These are phyloP conservation scores for Drosophila histrio DNA, from an alignment of 2,888 invertebrate genomes.

Conservation along the genomic window DNA sequence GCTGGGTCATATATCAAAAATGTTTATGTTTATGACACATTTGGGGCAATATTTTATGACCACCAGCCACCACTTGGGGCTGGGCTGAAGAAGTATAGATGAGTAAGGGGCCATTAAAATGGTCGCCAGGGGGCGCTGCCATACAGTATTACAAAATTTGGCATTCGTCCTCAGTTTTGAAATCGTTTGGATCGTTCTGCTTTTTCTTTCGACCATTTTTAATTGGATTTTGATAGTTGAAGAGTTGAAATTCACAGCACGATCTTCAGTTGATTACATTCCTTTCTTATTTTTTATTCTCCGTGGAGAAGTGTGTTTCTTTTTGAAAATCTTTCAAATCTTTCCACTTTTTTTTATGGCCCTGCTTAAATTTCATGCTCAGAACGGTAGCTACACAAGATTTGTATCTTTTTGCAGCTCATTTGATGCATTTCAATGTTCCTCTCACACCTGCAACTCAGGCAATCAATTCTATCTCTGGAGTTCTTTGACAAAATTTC, in stretches of 20 bases:
- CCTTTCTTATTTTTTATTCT: not conserved
- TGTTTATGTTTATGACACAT: constrained; percentile 66
- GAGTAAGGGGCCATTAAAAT: constrained; percentile 15
- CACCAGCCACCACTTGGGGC: constrained; percentile 11
- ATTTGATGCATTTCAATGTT: constrained; percentile 74
- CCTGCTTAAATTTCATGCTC: constrained; percentile 43
- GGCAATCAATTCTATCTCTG: not conserved
- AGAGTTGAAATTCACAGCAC: constrained; percentile 51
- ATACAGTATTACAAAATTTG: constrained; percentile 36
- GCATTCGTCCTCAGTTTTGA: constrained; percentile 12
- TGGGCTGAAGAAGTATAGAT: not conserved
- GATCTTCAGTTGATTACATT: constrained; percentile 24
- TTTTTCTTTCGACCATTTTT: constrained; percentile 32
- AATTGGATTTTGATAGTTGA: constrained; percentile 58
- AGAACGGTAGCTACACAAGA: constrained; percentile 62
- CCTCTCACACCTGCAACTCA: constrained; percentile 38
- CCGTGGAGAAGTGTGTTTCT: no score
- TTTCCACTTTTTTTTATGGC: constrained; percentile 38
- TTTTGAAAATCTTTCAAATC: constrained; percentile 29
- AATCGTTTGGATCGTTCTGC: not conserved
- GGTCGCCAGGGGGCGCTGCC: constrained; percentile 49
- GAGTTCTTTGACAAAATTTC: constrained; percentile 45
- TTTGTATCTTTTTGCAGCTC: constrained; percentile 62
- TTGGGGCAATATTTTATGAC: constrained; percentile 46
- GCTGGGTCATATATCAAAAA: constrained; percentile 40